Evolutionary conservation across 2,888 invertebrate genomes (phyloP).

Genomic region (Pseudococcus longispinus): DNA sequence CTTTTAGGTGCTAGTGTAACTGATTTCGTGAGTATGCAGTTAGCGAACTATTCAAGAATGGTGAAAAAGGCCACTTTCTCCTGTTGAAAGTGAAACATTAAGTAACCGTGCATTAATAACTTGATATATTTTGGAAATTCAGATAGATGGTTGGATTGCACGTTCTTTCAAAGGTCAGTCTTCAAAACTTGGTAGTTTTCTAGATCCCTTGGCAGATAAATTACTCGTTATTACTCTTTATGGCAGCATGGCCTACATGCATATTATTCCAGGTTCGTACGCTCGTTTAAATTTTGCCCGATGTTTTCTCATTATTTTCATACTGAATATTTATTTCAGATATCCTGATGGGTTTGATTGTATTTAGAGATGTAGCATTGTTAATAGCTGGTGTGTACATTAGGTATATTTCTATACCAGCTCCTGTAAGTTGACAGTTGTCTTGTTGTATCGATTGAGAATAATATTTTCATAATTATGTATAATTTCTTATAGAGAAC

Average conservation of each 20-base stretch:
- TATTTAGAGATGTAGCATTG: conserved; percentile 82
- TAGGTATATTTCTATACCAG: conserved; percentile 86
- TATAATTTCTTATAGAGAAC: conserved; percentile 71
- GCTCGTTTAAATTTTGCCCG: not conserved
- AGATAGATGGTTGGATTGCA: conserved; percentile 97
- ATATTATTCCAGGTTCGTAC: conserved; percentile 76
- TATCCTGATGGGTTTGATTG: conserved; percentile 78
- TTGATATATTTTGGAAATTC: conserved; percentile 55
- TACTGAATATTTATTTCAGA: not conserved
- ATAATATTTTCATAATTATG: no score
- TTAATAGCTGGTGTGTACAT: conserved; percentile 87
- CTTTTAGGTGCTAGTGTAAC: conserved; percentile 87
- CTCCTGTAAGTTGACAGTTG: conserved; percentile 68
- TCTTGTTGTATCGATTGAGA: no score
- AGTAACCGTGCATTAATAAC: not conserved
- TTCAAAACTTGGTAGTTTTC: conserved; percentile 90
- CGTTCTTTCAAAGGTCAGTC: conserved; percentile 89
- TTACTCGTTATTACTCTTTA: conserved; percentile 88
- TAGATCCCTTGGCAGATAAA: conserved; percentile 98
- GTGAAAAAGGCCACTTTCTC: no score
- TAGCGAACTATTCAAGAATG: not conserved
- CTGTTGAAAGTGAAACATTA: not conserved
- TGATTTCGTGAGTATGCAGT: conserved; percentile 76
- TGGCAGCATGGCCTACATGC: conserved; percentile 83
- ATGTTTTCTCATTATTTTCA: not conserved